Base-by-base conservation (phyloP, 2,797 vertebrate species). In the Bufotes viridis region DNA sequence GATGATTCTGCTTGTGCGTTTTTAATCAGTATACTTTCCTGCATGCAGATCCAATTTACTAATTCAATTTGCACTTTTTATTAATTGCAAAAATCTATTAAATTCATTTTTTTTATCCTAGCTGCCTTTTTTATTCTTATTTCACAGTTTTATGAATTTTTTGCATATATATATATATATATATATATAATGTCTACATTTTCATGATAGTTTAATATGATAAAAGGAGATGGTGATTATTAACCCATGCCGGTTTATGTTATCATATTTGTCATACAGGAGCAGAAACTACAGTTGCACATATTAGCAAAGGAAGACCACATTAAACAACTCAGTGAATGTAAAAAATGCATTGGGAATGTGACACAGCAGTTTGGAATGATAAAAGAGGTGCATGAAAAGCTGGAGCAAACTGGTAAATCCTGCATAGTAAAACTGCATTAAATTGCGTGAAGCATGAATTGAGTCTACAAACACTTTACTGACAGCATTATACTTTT, bases 391-490 rank as follows among this genome's bases (percentile, higher is more conserved):
- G 94, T 93, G 79, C 97, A 98, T 85, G 94, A 93, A 91, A 93
- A 93, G 86, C 94, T 98, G n/a, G 95, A 97, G 90, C 96, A 96
- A 83, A 97, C 96, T 82, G 97, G 97, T 99, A 96, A 69, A 61
- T 84, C 42, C 13, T 17, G 15, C 26, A 17, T 20, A 42, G 67
- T 58, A 60, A 61, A 74, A 51, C 80, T 51, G 49, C 61, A 67
- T 51, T 53, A n/a, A 49, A 20, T 60, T 61, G 53, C 34, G 22
- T 57, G 72, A 42, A 29, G 82, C 75, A 10, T 60, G 67, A 61
- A 82, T 63, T 51, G 60, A 81, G 67, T 81, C n/a, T 67, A 26
- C 9, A 51, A 42, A 49, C 20, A 65, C 34, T 67, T 65, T 17
- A 81, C 42, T 51, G 60, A 42, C 63, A 18, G 29, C 57, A 61